Percentiles rank a stretch among this genome's conserved stretches.
phyloP scores from a whole-genome alignment of 2,113 vertebrate genomes.

The Campylomormyrus tamandua region DNA sequence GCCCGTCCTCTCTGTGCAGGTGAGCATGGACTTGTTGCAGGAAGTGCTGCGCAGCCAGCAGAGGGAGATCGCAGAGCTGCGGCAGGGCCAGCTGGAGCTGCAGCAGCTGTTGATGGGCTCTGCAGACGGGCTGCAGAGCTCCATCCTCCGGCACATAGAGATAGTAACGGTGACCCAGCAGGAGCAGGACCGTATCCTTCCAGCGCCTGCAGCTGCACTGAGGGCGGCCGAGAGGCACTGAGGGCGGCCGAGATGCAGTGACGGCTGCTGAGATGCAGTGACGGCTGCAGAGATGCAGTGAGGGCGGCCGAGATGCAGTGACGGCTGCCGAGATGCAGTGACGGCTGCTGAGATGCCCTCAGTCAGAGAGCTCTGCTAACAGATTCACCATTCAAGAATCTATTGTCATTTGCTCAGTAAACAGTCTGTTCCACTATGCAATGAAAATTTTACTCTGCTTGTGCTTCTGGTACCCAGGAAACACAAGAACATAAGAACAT shows the following conservation, averaged over 20 bases:
- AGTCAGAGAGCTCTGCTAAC: background rate
- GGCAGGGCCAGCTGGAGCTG: conserved; percentile 72
- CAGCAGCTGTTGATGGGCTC: conserved; percentile 70
- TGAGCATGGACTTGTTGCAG: conserved; percentile 68
- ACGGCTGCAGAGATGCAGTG: too few relatives aligned
- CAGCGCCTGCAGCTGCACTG: background rate
- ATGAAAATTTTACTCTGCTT: background rate
- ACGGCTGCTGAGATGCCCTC: background rate
- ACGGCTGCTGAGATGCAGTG: too few relatives aligned
- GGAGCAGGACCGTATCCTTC: conserved; percentile 94
- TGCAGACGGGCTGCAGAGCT: conserved; percentile 77
- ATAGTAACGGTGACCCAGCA: conserved; percentile 74
- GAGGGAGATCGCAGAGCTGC: conserved; percentile 77
- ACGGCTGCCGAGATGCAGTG: background rate
- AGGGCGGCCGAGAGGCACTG: background rate
- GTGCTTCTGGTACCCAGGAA: background rate
- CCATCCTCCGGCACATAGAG: conserved; percentile 79
- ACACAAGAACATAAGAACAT: background rate
- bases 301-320: too few relatives aligned
- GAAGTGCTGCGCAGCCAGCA: conserved; percentile 85
- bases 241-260: too few relatives aligned
- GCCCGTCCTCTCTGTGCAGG: conserved; percentile 39
- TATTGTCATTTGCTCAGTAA: background rate
- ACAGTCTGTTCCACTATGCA: background rate
- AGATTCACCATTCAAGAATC: background rate